These are phyloP conservation scores for Blastomussa wellsi DNA, from an alignment of 92 coral and sea anemone species.

Conservation along the genomic window DNA sequence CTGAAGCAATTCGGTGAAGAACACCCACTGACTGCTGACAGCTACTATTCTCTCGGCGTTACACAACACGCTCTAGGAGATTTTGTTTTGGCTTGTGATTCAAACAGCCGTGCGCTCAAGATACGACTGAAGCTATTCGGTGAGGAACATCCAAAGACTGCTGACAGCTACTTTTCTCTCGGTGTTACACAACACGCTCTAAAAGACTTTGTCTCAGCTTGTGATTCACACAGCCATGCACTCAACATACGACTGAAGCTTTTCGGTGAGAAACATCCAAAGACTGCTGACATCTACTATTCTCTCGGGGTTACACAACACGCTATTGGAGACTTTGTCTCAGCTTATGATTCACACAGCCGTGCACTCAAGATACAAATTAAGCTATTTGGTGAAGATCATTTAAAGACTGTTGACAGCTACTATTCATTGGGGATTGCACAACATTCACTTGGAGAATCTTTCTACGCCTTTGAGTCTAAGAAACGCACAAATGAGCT, in stretches of 20 bases:
- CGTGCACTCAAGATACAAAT: not conserved
- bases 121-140: not conserved
- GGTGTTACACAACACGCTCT: not conserved
- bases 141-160: not conserved
- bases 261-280: slow-evolving; percentile 16
- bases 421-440: slow-evolving; percentile 1
- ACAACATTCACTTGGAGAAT: slow-evolving; percentile 5
- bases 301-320: slow-evolving; percentile 13
- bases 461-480: not conserved
- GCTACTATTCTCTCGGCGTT: not conserved
- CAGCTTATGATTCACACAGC: slow-evolving; percentile 7
- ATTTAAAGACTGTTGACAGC: not conserved
- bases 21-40: not conserved
- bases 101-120: not conserved
- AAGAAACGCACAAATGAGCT: not conserved
- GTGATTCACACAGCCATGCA: not conserved
- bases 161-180: not conserved
- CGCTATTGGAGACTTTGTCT: not conserved
- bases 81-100: too few relatives aligned
- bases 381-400: not conserved
- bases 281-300: slow-evolving; percentile 22
- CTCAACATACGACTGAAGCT: slow-evolving; percentile 10
- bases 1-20: not conserved
- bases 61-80: too few relatives aligned
- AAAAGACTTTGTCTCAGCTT: not conserved